phyloP scores from a whole-genome alignment of 2,888 invertebrate species.

The Amiota mariae region DNA sequence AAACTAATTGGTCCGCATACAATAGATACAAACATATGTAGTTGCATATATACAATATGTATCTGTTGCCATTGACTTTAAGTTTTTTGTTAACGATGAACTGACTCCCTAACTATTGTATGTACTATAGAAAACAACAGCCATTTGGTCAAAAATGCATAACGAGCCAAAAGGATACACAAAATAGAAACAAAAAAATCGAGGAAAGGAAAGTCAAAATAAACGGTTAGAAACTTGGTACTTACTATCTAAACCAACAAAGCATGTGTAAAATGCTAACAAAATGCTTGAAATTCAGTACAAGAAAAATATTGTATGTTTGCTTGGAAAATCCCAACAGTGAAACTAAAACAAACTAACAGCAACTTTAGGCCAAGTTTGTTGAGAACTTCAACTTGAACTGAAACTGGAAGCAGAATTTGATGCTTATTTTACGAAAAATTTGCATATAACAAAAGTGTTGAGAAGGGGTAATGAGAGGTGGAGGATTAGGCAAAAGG shows the following conservation, averaged over 20 bases:
- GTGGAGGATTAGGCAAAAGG: not conserved
- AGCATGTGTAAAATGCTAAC: conserved; percentile 27
- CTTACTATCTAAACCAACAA: not conserved
- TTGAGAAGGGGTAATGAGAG: not conserved
- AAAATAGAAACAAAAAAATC: not conserved
- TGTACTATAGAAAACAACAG: not conserved
- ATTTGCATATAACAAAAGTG: conserved; percentile 16
- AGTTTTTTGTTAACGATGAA: not conserved
- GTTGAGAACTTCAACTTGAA: conserved; percentile 1
- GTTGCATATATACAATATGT: not conserved
- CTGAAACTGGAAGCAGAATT: not conserved
- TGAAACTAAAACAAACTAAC: conserved; percentile 22
- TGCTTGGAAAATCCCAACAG: conserved; percentile 18
- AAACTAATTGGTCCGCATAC: not conserved
- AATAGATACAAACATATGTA: too few relatives aligned
- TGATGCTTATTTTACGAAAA: conserved; percentile 12
- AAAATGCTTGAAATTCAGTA: conserved; percentile 18
- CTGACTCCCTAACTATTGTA: not conserved
- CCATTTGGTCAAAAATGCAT: conserved; percentile 8
- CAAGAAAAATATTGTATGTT: conserved; percentile 3
- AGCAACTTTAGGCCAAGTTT: conserved; percentile 18
- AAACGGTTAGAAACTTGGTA: not conserved
- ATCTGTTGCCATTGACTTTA: conserved; percentile 6
- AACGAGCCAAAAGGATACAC: not conserved
- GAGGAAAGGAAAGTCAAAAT: conserved; percentile 1